These are phyloP conservation scores for Cyclophora albipunctata DNA, from an alignment of 2,888 invertebrate genomes.

Conservation along the genomic window DNA sequence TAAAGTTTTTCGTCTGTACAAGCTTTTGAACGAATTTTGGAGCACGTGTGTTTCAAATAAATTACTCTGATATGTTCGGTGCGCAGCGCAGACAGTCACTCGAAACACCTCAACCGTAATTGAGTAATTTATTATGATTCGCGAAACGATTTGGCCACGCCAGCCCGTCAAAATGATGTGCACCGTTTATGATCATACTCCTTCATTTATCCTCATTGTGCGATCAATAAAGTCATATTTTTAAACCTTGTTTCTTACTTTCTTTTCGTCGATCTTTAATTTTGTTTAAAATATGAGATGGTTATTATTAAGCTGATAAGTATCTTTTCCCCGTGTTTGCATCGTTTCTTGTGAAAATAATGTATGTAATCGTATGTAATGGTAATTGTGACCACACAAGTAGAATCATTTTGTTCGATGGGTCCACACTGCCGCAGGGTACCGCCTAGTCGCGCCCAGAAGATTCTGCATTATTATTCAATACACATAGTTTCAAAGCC, in stretches of 20 bases:
- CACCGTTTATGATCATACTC: too few relatives aligned
- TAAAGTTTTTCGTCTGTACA: too few relatives aligned
- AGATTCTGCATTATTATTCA: too few relatives aligned
- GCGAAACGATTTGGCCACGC: conserved; percentile 27
- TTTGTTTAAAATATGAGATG: too few relatives aligned
- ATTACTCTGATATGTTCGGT: neutral
- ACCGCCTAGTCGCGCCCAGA: conserved; percentile 38
- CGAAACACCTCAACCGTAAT: conserved; percentile 16
- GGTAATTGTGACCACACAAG: conserved; percentile 52
- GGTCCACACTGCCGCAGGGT: conserved; percentile 37
- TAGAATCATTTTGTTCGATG: conserved; percentile 40
- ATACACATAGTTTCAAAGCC: too few relatives aligned
- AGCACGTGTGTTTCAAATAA: neutral
- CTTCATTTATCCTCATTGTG: conserved; percentile 2
- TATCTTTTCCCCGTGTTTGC: too few relatives aligned
- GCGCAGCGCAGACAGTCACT: conserved; percentile 7
- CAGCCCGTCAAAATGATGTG: conserved; percentile 8
- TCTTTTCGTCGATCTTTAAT: too few relatives aligned
- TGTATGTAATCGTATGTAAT: conserved; percentile 15
- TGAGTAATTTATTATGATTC: conserved; percentile 26
- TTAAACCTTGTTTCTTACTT: too few relatives aligned
- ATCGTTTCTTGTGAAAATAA: neutral
- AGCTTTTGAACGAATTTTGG: too few relatives aligned
- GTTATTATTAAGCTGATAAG: too few relatives aligned
- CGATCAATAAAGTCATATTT: neutral